Evolutionary conservation across 2,888 invertebrate species (phyloP).

Genomic region (Bellardia bayeri): DNA sequence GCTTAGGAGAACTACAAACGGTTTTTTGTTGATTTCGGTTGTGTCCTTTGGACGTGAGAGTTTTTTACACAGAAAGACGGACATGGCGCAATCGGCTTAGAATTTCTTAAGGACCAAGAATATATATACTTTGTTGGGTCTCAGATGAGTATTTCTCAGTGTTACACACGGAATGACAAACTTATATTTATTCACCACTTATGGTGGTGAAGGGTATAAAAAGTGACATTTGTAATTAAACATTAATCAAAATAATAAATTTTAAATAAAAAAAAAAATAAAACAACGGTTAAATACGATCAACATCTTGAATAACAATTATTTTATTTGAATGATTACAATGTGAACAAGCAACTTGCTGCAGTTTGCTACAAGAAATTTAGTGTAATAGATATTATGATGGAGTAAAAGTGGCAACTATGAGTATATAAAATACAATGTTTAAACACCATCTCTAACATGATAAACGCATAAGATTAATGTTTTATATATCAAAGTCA

Average conservation of each 20-base stretch:
- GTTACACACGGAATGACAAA: too few relatives aligned
- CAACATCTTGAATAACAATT: slow-evolving; percentile 46
- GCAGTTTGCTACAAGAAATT: neutral
- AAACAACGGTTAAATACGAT: slow-evolving; percentile 39
- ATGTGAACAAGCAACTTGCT: neutral
- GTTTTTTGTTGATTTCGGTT: too few relatives aligned
- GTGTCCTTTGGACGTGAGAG: too few relatives aligned
- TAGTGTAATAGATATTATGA: neutral
- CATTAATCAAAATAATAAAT: slow-evolving; percentile 3
- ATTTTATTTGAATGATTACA: slow-evolving; percentile 22
- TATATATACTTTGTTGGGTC: too few relatives aligned
- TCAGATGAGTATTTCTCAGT: too few relatives aligned
- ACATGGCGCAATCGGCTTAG: too few relatives aligned
- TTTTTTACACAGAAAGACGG: too few relatives aligned
- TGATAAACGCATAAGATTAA: neutral
- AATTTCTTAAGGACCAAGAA: too few relatives aligned
- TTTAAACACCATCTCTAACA: neutral
- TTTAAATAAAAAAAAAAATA: neutral
- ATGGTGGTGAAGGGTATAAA: too few relatives aligned
- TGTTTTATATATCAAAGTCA: neutral
- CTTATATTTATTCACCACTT: too few relatives aligned
- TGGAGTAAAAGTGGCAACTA: slow-evolving; percentile 1
- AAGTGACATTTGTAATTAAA: slow-evolving; percentile 40
- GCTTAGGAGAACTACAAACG: too few relatives aligned
- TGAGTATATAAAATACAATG: neutral